A percentile compares a stretch with the other conserved stretches of the same genome.
Conservation (phyloP, 2,888 invertebrate species). For the Phymatocera aterrima region DNA sequence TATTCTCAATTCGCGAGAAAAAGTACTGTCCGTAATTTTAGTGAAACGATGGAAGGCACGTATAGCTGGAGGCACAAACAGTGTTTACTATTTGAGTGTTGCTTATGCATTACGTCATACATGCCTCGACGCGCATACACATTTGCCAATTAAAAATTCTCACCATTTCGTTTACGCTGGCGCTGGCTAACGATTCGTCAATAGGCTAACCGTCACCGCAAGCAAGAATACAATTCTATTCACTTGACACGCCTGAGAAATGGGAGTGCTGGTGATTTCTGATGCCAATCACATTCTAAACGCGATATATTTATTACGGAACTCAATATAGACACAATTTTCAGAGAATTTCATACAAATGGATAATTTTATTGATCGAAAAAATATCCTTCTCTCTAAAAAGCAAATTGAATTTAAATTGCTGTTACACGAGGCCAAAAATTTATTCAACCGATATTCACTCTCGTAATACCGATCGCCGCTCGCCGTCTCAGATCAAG, state of each 20-base stretch:
- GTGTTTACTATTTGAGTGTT: not conserved
- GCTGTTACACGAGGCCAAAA: too few species aligned
- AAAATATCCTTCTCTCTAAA: too few species aligned
- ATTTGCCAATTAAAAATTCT: constrained; percentile 18
- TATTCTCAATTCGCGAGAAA: not conserved
- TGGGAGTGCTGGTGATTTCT: not conserved
- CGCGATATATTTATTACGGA: too few species aligned
- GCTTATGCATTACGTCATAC: not conserved
- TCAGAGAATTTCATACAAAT: not conserved
- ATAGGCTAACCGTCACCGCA: not conserved
- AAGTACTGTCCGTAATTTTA: not conserved
- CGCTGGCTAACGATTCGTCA: not conserved
- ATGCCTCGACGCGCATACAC: not conserved
- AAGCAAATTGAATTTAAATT: too few species aligned
- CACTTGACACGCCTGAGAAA: not conserved
- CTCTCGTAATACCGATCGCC: too few species aligned
- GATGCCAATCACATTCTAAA: too few species aligned
- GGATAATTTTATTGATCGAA: too few species aligned
- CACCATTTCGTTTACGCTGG: not conserved
- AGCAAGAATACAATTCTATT: not conserved
- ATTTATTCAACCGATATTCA: too few species aligned
- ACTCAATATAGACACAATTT: too few species aligned
- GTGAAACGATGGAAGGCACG: not conserved
- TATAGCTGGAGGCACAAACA: not conserved
- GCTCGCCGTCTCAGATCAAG: not conserved